Conservation (phyloP, 2,888 invertebrate genomes). For the Bellardia pandia region DNA sequence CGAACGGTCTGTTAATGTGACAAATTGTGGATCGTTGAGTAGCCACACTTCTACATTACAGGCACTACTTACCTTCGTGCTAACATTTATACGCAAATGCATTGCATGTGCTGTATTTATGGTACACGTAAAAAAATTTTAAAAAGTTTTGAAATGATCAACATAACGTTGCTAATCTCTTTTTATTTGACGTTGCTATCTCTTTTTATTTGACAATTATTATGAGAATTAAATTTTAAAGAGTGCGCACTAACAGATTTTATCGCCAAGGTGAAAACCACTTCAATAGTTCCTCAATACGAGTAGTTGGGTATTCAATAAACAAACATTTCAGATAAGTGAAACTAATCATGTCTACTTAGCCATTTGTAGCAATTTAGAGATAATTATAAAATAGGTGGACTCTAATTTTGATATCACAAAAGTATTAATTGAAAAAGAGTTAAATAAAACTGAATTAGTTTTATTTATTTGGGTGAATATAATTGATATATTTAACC, state of each 20-base stretch:
- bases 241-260: not conserved
- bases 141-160: slow-evolving; percentile 7
- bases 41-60: not conserved
- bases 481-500: too few species aligned
- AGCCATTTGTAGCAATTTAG: not conserved
- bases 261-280: not conserved
- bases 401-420: not conserved
- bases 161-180: not conserved
- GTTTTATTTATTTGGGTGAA: too few species aligned
- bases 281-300: not conserved
- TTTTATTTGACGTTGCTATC: not conserved
- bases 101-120: not conserved
- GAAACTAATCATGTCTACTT: not conserved
- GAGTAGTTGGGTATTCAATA: not conserved
- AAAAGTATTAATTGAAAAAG: too few species aligned
- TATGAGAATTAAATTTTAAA: not conserved
- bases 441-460: too few species aligned
- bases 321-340: not conserved
- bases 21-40: slow-evolving; percentile 27
- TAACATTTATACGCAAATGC: not conserved
- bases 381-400: too few species aligned
- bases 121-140: slow-evolving; percentile 16
- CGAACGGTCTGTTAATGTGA: not conserved
- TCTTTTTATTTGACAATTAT: not conserved
- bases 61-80: not conserved